Evolutionary conservation across 2,888 invertebrate genomes (phyloP).

Genomic region (Chloroclysta siterata): DNA sequence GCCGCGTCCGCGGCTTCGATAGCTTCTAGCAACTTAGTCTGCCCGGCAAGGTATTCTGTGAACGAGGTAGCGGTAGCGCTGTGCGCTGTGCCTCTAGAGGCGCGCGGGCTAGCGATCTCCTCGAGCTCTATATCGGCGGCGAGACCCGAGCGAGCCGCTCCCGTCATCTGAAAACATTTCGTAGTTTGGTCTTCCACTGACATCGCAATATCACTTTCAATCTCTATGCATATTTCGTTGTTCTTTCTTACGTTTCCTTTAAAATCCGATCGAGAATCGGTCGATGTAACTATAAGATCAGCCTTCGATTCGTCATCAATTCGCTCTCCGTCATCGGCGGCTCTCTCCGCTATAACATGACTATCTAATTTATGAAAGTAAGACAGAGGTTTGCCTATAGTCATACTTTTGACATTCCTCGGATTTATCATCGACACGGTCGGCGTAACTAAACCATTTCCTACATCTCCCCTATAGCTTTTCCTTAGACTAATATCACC

Average conservation of each 20-base stretch:
- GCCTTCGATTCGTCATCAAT: constrained; percentile 15
- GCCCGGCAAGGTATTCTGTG: constrained; percentile 55
- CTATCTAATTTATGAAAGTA: constrained; percentile 28
- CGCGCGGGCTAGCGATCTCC: constrained; percentile 43
- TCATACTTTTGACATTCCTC: constrained; percentile 65
- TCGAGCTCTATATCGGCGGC: constrained; percentile 41
- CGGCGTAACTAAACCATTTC: constrained; percentile 53
- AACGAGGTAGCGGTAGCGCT: constrained; percentile 48
- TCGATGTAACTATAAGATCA: constrained; percentile 14
- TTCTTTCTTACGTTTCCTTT: constrained; percentile 31
- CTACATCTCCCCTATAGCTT: constrained; percentile 54
- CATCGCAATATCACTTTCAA: constrained; percentile 37
- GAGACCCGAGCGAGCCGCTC: constrained; percentile 20
- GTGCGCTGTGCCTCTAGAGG: constrained; percentile 31
- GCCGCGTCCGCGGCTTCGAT: constrained; percentile 46
- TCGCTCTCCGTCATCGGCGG: constrained; percentile 14
- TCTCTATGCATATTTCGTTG: constrained; percentile 32
- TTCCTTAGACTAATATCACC: constrained; percentile 58
- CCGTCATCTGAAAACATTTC: constrained; percentile 43
- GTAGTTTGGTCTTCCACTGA: constrained; percentile 42
- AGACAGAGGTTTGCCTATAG: constrained; percentile 54
- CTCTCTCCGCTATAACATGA: constrained; percentile 16
- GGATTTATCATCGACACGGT: constrained; percentile 56
- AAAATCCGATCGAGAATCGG: constrained; percentile 17
- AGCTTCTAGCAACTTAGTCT: constrained; percentile 55